Evolutionary conservation across 2,888 invertebrate genomes (phyloP).

Genomic region (Nysson spinosus): DNA sequence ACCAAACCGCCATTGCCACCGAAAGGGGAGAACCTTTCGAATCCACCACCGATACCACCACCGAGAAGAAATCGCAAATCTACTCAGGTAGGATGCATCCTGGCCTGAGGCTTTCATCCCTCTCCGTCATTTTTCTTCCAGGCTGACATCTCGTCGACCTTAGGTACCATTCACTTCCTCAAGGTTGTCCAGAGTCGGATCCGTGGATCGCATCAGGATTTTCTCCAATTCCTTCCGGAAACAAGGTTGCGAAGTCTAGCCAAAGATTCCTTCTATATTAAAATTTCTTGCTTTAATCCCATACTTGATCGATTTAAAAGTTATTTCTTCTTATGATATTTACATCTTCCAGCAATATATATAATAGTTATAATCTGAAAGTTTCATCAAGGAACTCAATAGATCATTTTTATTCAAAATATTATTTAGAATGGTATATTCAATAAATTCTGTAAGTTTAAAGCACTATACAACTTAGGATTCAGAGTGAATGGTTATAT

Average conservation of each 20-base stretch:
- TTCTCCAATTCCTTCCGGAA: constrained; percentile 34
- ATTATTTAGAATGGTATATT: no score
- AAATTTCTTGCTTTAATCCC: not conserved
- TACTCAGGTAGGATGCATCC: constrained; percentile 75
- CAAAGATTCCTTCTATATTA: constrained; percentile 2
- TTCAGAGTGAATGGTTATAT: no score
- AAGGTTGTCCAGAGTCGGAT: constrained; percentile 3
- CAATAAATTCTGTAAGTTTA: no score
- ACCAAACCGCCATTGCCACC: constrained; percentile 84
- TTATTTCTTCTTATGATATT: no score
- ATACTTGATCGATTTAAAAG: no score
- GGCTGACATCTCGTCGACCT: constrained; percentile 31
- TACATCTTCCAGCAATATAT: no score
- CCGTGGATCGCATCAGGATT: constrained; percentile 7
- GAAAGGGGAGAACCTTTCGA: constrained; percentile 80
- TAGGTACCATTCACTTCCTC: constrained; percentile 22
- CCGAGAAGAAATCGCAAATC: constrained; percentile 79
- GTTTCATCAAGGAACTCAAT: no score
- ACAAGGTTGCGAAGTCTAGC: constrained; percentile 37
- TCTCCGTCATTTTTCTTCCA: constrained; percentile 48
- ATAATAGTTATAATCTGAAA: no score
- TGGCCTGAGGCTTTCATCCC: constrained; percentile 62
- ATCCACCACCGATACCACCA: constrained; percentile 82
- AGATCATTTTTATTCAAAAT: no score
- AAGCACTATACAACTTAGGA: no score